Base-by-base conservation (phyloP, 37 sponge, comb jelly and placozoan genomes). In the Spongilla lacustris region DNA sequence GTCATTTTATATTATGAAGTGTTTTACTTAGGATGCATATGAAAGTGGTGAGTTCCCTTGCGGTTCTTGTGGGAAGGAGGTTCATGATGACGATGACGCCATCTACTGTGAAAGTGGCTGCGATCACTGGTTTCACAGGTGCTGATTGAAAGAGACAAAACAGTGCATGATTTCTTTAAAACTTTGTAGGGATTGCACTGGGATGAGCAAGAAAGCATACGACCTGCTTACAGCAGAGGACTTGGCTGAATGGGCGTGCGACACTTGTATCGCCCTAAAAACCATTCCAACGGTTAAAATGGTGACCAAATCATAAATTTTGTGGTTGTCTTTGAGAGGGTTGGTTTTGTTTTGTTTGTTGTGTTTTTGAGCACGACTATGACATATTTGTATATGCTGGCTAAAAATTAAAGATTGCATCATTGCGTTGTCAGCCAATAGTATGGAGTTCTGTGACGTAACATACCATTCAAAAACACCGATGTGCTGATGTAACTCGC, bases 161-260 rank as follows among this genome's bases (percentile, higher is more conserved):
- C 6, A 29, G 74, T 21, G 12, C 35, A 33, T 75, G 76, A 75
- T 35, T 35, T 9, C 0, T 75, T 74, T 11, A 4, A 27, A 21
- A 9, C 37, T 29, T 24, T 72, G 76, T 77, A 76, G 95, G 73
- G 74, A 78, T 22, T 96, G 97, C 67, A 88, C 92, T 33, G 94
- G 94, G 0, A 91, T 96, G 92, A 92, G 87, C 36, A 82, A 85
- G 30, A 27, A 79, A 36, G 97, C 97, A 2, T 96, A 92, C 67
- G 82, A 94, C 29, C 88, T 96, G n/a, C 88, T 96, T 72, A 94
- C 88, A 19, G 75, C 77, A 34, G 97, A 96, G 74, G 92, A 89
- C 67, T 84, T 85, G 1, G 97, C 97, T 4, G 92, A 93, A 48
- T 96, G 97, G 97, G 93, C 91, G n/a, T 96, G 97, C 82, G 94